phyloP scores from a whole-genome alignment of 2,888 invertebrate genomes.

The Leptura quadrifasciata region DNA sequence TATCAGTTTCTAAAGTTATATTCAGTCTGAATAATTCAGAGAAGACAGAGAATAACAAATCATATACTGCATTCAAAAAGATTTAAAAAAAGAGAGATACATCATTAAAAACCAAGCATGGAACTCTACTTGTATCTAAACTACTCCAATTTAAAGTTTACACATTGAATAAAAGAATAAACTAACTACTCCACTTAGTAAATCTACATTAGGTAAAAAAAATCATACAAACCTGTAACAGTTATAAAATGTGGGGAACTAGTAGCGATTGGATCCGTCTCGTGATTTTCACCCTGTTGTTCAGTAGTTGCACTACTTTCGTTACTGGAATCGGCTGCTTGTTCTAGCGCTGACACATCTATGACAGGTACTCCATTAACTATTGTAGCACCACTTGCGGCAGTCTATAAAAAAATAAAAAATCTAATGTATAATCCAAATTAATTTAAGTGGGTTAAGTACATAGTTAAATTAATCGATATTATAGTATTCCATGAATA shows the following conservation, averaged over 20 bases:
- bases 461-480: no score
- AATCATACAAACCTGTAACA: conserved; percentile 79
- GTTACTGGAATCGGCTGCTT: conserved; percentile 78
- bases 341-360: conserved; percentile 75
- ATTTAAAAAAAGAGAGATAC: not conserved
- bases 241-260: conserved; percentile 81
- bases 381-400: conserved; percentile 63
- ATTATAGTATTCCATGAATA: no score
- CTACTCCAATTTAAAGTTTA: not conserved
- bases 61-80: no score
- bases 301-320: conserved; percentile 70
- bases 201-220: not conserved
- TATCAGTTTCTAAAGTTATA: no score
- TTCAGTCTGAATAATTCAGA: no score
- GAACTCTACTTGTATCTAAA: not conserved
- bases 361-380: conserved; percentile 73
- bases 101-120: not conserved
- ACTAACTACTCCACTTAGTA: not conserved
- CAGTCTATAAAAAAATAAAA: conserved; percentile 58
- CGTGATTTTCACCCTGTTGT: conserved; percentile 72
- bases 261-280: conserved; percentile 75
- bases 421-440: not conserved
- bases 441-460: no score
- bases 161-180: not conserved
- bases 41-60: no score